A percentile compares a stretch with the other conserved stretches of the same genome.
Conservation (phyloP, 2,113 vertebrate genomes). For the Actinemys pallida region DNA sequence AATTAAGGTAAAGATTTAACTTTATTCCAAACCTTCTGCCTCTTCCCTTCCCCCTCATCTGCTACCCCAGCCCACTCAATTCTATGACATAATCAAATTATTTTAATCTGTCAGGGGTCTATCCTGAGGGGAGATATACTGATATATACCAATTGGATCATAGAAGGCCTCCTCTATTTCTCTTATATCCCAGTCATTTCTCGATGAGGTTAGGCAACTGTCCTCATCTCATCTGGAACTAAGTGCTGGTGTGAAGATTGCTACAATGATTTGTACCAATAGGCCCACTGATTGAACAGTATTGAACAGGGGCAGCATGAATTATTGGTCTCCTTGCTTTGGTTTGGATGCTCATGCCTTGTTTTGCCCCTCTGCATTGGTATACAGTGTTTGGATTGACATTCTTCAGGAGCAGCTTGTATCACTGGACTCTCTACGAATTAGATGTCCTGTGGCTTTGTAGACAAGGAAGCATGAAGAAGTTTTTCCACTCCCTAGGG, state of each 20-base stretch:
- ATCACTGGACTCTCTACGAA: slow-evolving; percentile 18
- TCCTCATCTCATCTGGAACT: not conserved
- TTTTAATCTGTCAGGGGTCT: not conserved
- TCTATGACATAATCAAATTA: not conserved
- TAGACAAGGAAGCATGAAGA: slow-evolving; percentile 30
- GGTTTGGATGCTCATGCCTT: not conserved
- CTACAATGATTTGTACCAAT: not conserved
- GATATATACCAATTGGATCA: not conserved
- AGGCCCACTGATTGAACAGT: not conserved
- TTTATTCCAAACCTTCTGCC: not conserved
- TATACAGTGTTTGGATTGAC: not conserved
- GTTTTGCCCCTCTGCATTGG: not conserved
- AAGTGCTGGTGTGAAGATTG: not conserved
- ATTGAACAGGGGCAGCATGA: not conserved
- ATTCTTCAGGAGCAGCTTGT: not conserved
- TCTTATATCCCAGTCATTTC: not conserved
- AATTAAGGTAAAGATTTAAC: not conserved
- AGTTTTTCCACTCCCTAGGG: slow-evolving; percentile 2
- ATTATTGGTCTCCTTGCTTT: not conserved
- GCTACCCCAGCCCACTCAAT: not conserved
- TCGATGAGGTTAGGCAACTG: not conserved
- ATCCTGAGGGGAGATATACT: not conserved
- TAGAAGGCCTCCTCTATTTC: not conserved
- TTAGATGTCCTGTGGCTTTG: not conserved
- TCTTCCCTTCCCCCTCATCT: not conserved